phyloP scores from a whole-genome alignment of 2,888 invertebrate species.

The Molanna angustata region DNA sequence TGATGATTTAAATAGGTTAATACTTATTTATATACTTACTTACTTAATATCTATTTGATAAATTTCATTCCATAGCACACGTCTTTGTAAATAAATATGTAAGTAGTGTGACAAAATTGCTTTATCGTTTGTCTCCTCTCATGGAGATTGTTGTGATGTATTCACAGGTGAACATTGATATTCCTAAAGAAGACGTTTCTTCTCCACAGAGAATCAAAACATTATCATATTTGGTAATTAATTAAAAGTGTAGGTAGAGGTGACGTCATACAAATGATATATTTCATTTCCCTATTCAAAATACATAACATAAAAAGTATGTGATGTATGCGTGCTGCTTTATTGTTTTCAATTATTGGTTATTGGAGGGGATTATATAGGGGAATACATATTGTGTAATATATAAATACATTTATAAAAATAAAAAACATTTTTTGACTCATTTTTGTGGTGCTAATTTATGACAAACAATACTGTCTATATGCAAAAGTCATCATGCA shows the following conservation, averaged over 20 bases:
- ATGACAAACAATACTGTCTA: too few relatives aligned
- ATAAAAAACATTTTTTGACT: too few relatives aligned
- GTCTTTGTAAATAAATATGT: conserved; percentile 28
- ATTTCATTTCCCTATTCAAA: conserved; percentile 2
- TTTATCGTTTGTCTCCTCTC: conserved; percentile 21
- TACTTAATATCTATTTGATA: conserved; percentile 18
- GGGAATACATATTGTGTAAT: too few relatives aligned
- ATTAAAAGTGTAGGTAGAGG: neutral
- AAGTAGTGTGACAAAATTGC: conserved; percentile 25
- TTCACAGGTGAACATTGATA: too few relatives aligned
- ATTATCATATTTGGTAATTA: neutral
- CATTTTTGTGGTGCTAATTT: neutral
- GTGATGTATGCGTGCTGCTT: conserved; percentile 21
- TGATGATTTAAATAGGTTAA: conserved; percentile 26
- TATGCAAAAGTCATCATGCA: too few relatives aligned
- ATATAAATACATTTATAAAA: too few relatives aligned
- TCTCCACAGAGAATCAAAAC: conserved; percentile 5
- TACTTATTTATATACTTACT: conserved; percentile 20
- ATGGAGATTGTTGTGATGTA: conserved; percentile 12
- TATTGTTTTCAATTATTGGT: conserved; percentile 16
- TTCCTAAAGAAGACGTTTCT: too few relatives aligned
- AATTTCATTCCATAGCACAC: conserved; percentile 28
- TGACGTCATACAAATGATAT: neutral
- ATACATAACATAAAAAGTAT: conserved; percentile 13
- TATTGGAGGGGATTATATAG: too few relatives aligned